phyloP scores from a whole-genome alignment of 2,113 vertebrate species.

The Chloropsis cyanopogon region DNA sequence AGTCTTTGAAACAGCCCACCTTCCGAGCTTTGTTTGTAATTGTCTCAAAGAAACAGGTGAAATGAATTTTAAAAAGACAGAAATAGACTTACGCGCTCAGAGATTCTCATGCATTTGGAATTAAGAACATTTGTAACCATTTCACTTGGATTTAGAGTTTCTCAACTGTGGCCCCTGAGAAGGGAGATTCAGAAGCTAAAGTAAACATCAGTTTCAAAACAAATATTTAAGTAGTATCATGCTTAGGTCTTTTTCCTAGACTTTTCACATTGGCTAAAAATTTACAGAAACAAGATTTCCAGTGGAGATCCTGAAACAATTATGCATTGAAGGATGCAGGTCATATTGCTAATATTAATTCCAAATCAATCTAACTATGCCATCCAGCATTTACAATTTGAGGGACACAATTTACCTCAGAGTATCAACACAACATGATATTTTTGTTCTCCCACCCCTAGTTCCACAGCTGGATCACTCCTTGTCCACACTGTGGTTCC shows the following conservation, averaged over 20 bases:
- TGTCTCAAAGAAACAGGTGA: not conserved
- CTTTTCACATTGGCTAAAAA: not conserved
- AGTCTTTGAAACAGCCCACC: not conserved
- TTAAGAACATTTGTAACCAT: not conserved
- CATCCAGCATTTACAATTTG: not conserved
- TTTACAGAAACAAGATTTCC: not conserved
- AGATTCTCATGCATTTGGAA: not conserved
- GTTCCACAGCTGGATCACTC: not conserved
- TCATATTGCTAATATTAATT: not conserved
- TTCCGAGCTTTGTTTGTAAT: not conserved
- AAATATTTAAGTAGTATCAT: not conserved
- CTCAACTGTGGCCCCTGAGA: not conserved
- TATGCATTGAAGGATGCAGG: not conserved
- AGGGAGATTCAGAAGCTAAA: not conserved
- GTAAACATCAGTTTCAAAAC: not conserved
- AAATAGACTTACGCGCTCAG: not conserved
- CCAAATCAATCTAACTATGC: not conserved
- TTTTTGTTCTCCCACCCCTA: not conserved
- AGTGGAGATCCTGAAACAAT: not conserved
- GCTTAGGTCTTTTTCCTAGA: not conserved
- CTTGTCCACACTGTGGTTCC: not conserved
- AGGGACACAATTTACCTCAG: not conserved
- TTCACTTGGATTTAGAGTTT: not conserved
- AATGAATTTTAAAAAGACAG: not conserved
- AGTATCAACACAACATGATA: not conserved